These are phyloP conservation scores for Eptatretus atami DNA, from an alignment of 2,797 vertebrate species.

Conservation along the genomic window DNA sequence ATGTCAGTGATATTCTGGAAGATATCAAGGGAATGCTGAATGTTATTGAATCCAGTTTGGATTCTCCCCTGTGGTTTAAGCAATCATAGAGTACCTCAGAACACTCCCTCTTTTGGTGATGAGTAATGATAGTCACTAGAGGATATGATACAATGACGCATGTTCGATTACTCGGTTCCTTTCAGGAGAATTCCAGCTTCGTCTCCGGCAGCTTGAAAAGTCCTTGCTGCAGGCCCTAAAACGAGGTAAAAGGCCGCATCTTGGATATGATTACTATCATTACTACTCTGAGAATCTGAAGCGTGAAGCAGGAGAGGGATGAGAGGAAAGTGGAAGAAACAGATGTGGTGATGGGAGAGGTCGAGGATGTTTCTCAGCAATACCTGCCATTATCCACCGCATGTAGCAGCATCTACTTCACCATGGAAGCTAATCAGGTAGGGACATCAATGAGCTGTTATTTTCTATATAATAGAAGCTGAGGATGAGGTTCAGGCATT, in stretches of 20 bases:
- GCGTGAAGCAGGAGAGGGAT: conserved; percentile 84
- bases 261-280: conserved; percentile 94
- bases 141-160: too few species aligned
- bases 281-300: conserved; percentile 85
- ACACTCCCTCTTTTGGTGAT: too few species aligned
- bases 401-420: conserved; percentile 98
- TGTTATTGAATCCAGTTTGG: too few species aligned
- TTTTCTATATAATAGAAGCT: too few species aligned
- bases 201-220: conserved; percentile 75
- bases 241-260: conserved; percentile 91
- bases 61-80: too few species aligned
- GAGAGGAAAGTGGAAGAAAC: conserved; percentile 89
- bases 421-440: conserved; percentile 95
- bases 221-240: conserved; percentile 79
- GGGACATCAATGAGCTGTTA: too few species aligned
- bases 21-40: too few species aligned
- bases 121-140: too few species aligned
- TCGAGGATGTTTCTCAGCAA: conserved; percentile 82
- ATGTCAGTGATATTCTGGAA: too few species aligned
- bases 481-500: too few species aligned
- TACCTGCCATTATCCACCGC: conserved; percentile 75
- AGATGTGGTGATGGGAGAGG: conserved; percentile 85
- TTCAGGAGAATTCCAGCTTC: conserved; percentile 78
- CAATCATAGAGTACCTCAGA: too few species aligned
- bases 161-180: conserved; percentile 1